These are phyloP conservation scores for Pseudeuparius sepicola DNA, from an alignment of 2,888 invertebrate species.

Conservation along the genomic window DNA sequence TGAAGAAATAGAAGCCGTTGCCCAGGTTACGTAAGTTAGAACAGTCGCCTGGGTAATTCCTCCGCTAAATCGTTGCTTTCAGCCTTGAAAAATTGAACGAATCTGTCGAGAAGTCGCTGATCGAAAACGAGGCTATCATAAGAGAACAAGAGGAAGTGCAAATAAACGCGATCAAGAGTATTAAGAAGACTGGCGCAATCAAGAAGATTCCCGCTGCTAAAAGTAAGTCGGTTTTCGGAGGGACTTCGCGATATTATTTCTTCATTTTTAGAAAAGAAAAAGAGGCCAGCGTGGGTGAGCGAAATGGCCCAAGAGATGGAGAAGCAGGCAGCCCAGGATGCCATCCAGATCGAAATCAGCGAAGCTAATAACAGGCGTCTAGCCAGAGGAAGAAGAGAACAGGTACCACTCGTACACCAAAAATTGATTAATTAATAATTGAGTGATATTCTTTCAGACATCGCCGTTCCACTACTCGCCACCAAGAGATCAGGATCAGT, in stretches of 20 bases:
- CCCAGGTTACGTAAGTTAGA: constrained; percentile 32
- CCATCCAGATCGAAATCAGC: constrained; percentile 9
- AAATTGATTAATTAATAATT: background rate
- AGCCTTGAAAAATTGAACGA: constrained; percentile 31
- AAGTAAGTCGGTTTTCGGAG: constrained; percentile 12
- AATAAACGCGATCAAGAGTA: too few species aligned
- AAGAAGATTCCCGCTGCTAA: constrained; percentile 10
- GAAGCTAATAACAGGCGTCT: too few species aligned
- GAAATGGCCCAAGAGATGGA: constrained; percentile 25
- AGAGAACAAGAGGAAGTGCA: constrained; percentile 21
- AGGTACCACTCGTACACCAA: too few species aligned
- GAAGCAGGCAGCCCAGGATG: constrained; percentile 17
- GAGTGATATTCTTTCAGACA: constrained; percentile 8
- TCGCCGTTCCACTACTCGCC: constrained; percentile 24
- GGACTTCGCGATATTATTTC: too few species aligned
- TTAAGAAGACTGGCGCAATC: constrained; percentile 10
- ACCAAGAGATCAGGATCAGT: constrained; percentile 7
- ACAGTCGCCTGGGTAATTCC: too few species aligned
- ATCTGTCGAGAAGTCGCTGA: constrained; percentile 31
- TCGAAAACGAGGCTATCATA: constrained; percentile 28
- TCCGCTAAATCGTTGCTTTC: too few species aligned
- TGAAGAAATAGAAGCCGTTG: constrained; percentile 29
- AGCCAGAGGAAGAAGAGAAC: too few species aligned
- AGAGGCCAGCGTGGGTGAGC: constrained; percentile 22
- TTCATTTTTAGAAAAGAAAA: too few species aligned